phyloP scores from a whole-genome alignment of 2,888 invertebrate species.

The Temnothorax unifasciatus region DNA sequence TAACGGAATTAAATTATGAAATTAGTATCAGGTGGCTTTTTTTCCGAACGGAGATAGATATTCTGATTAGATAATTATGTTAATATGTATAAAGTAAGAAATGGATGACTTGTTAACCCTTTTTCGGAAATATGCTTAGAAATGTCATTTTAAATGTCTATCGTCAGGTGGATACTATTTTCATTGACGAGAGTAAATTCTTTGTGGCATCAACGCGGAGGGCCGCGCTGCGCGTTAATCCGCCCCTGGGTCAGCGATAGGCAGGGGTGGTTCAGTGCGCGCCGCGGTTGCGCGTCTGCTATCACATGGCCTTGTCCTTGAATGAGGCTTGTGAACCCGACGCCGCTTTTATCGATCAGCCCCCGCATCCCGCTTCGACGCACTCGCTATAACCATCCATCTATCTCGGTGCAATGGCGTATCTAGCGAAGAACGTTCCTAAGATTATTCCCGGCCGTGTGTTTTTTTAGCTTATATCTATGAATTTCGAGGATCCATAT shows the following conservation, averaged over 20 bases:
- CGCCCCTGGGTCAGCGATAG: conserved; percentile 70
- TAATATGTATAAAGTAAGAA: not conserved
- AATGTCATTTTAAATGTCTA: not conserved
- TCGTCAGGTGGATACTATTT: not conserved
- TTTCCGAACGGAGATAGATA: not conserved
- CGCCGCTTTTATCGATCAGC: conserved; percentile 86
- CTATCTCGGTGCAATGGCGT: conserved; percentile 83
- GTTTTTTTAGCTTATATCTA: not conserved
- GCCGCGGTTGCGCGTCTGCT: conserved; percentile 85
- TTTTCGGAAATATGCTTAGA: no score
- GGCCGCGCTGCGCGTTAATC: conserved; percentile 30
- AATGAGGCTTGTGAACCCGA: conserved; percentile 86
- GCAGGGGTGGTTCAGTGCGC: conserved; percentile 84
- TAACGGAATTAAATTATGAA: not conserved
- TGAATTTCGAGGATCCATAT: not conserved
- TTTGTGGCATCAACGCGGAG: conserved; percentile 24
- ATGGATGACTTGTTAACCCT: not conserved
- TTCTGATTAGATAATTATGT: not conserved
- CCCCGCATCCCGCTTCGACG: conserved; percentile 85
- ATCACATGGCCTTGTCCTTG: conserved; percentile 89
- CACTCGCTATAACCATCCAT: conserved; percentile 82
- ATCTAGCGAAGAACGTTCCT: conserved; percentile 74
- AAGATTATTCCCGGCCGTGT: conserved; percentile 11
- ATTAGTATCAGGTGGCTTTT: no score
- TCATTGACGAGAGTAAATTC: not conserved